phyloP scores from a whole-genome alignment of 2,113 vertebrate genomes.

The Oenanthe melanoleuca region DNA sequence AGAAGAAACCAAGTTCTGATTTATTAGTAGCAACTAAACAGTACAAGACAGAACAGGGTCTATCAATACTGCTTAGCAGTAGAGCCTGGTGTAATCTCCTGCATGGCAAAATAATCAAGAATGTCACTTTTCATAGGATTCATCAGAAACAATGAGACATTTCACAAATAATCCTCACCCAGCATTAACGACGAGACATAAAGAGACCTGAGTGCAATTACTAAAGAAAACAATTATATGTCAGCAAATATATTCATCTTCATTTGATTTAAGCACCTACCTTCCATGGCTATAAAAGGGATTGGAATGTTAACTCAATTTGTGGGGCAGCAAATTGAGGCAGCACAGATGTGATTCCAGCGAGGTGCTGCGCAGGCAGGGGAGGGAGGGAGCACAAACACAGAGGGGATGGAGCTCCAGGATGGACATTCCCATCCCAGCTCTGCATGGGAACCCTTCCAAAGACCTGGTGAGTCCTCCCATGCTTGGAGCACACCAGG shows the following conservation, averaged over 20 bases:
- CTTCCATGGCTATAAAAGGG: neutral
- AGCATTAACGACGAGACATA: neutral
- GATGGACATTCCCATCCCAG: neutral
- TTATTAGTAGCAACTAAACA: neutral
- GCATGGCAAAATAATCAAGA: conserved; percentile 30
- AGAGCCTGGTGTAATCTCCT: conserved; percentile 14
- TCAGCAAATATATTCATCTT: conserved; percentile 55
- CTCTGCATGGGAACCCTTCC: neutral
- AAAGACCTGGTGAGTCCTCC: neutral
- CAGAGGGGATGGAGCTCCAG: neutral
- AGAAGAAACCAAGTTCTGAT: neutral
- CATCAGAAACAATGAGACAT: conserved; percentile 36
- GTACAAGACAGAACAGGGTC: neutral
- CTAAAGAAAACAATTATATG: conserved; percentile 55
- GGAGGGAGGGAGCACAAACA: neutral
- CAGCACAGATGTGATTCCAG: neutral
- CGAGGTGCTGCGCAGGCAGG: neutral
- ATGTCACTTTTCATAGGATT: conserved; percentile 46
- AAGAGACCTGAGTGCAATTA: conserved; percentile 41
- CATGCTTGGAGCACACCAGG: neutral
- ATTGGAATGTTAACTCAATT: neutral
- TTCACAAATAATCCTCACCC: neutral
- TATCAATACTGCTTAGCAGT: conserved; percentile 8
- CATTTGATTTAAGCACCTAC: conserved; percentile 16
- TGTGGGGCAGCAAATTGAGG: neutral